Evolutionary conservation across 2,797 vertebrate species (phyloP).

Genomic region (Botia kubotai): DNA sequence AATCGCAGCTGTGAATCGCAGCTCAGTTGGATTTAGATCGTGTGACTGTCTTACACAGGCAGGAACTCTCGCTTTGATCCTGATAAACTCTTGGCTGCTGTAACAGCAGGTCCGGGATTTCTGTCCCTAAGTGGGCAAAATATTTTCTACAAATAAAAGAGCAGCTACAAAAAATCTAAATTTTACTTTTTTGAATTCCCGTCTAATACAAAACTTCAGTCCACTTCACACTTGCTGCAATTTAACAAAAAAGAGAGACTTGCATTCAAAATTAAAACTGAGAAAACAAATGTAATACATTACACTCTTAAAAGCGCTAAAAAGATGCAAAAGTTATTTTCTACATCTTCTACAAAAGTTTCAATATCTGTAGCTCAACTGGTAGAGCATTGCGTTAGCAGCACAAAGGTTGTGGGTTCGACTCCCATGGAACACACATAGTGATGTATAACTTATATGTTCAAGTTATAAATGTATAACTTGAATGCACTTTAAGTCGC

Average conservation of each 20-base stretch:
- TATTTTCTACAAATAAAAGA: constrained; percentile 12
- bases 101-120: constrained; percentile 6
- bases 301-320: no score
- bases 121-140: constrained; percentile 20
- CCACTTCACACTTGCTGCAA: background rate
- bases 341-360: no score
- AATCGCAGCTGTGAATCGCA: constrained; percentile 33
- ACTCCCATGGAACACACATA: no score
- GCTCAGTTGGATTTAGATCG: constrained; percentile 26
- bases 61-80: constrained; percentile 31
- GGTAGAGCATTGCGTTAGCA: no score
- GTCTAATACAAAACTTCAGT: background rate
- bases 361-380: no score
- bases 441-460: no score
- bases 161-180: background rate
- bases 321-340: no score
- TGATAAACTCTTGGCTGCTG: constrained; percentile 40
- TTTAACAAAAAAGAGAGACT: background rate
- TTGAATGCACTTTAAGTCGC: no score
- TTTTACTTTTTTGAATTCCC: background rate
- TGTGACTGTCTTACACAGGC: constrained; percentile 33
- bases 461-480: no score
- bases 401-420: no score
- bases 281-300: no score
- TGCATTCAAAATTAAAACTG: no score